These are phyloP conservation scores for Diploscapter pachys DNA, from an alignment of 1,140 invertebrate species.

Conservation along the genomic window DNA sequence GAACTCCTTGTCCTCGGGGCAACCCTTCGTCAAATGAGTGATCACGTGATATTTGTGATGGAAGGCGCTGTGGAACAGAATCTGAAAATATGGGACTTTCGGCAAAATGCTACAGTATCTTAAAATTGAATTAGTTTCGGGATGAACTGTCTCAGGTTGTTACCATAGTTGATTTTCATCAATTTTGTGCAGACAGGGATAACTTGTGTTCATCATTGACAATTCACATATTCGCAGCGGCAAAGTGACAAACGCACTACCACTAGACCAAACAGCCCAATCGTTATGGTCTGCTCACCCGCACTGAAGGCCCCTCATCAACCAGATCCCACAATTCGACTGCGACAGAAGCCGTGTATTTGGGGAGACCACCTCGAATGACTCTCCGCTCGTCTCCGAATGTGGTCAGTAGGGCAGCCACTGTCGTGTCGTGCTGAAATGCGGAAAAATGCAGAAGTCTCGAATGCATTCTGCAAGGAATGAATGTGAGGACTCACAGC, in stretches of 20 bases:
- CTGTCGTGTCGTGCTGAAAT: constrained; percentile 49
- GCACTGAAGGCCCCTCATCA: constrained; percentile 41
- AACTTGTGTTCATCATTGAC: not conserved
- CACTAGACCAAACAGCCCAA: not conserved
- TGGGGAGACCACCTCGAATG: constrained; percentile 46
- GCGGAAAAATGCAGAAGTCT: not conserved
- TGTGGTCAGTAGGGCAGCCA: constrained; percentile 46
- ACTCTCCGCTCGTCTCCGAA: constrained; percentile 48
- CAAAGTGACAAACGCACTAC: not conserved
- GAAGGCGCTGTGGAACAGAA: constrained; percentile 49
- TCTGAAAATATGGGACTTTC: constrained; percentile 29
- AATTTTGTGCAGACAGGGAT: not conserved
- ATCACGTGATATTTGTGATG: constrained; percentile 48
- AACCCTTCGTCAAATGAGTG: constrained; percentile 49
- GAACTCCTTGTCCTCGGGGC: constrained; percentile 43
- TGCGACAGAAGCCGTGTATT: constrained; percentile 48
- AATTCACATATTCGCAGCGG: not conserved
- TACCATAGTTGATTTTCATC: not conserved
- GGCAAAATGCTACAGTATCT: not conserved
- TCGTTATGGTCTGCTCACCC: constrained; percentile 15
- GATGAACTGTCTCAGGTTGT: not conserved
- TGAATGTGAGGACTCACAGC: constrained; percentile 31
- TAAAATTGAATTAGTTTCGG: constrained; percentile 7
- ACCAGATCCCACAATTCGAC: constrained; percentile 46
- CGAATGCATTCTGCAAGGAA: not conserved